Conservation (phyloP, 1,140 invertebrate genomes). For the Drosophila rufa region DNA sequence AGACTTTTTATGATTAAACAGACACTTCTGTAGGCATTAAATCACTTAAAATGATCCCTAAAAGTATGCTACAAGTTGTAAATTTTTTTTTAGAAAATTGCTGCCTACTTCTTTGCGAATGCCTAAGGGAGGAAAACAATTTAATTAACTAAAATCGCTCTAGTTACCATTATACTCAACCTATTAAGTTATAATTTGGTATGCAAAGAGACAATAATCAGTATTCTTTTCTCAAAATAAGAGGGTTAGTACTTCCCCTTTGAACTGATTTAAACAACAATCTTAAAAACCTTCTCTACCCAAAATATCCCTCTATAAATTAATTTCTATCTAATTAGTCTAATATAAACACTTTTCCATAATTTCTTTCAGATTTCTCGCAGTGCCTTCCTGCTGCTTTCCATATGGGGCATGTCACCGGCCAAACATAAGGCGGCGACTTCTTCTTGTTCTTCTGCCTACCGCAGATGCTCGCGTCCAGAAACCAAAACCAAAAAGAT, state of each 20-base stretch:
- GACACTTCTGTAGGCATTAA: too few relatives aligned
- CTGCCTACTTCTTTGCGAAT: background rate
- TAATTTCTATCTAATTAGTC: background rate
- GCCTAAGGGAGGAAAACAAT: background rate
- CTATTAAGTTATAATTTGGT: too few relatives aligned
- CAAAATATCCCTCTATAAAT: background rate
- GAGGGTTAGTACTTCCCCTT: background rate
- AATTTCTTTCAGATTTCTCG: background rate
- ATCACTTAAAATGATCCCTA: too few relatives aligned
- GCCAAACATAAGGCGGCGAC: constrained; percentile 13
- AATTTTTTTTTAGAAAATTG: too few relatives aligned
- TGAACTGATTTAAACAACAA: background rate
- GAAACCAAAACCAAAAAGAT: constrained; percentile 8
- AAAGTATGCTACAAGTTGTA: too few relatives aligned
- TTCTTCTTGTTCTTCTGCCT: constrained; percentile 40
- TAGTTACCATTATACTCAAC: background rate
- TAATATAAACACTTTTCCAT: too few relatives aligned
- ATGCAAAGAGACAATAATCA: too few relatives aligned
- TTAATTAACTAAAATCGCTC: background rate
- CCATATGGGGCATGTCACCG: constrained; percentile 76
- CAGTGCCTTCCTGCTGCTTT: constrained; percentile 36
- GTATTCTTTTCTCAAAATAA: background rate
- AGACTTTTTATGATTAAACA: too few relatives aligned
- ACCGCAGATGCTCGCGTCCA: constrained; percentile 56
- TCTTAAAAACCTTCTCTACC: background rate